phyloP scores from a whole-genome alignment of 2,113 vertebrate genomes.

The Acrocephalus arundinaceus region DNA sequence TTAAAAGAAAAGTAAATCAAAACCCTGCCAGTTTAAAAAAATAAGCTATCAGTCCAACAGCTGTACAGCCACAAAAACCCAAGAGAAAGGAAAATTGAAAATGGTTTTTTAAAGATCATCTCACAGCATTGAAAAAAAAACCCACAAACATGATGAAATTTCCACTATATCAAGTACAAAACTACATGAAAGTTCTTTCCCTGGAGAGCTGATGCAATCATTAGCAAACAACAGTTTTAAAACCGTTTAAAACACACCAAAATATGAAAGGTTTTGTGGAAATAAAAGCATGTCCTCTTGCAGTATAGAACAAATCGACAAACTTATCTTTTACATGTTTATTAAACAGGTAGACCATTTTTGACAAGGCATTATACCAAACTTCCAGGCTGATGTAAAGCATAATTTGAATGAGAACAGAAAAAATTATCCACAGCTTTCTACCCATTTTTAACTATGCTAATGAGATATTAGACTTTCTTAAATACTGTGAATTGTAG shows the following conservation, averaged over 20 bases:
- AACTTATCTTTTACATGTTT: background rate
- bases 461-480: background rate
- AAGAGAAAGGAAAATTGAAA: constrained; percentile 23
- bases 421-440: background rate
- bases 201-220: background rate
- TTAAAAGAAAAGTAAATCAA: background rate
- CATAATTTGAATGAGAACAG: background rate
- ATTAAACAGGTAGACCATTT: background rate
- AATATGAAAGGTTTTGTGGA: background rate
- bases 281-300: background rate
- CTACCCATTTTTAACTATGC: background rate
- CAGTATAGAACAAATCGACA: background rate
- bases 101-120: background rate
- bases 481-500: background rate
- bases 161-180: constrained; percentile 11
- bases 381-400: background rate
- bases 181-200: background rate
- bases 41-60: background rate
- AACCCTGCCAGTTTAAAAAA: background rate
- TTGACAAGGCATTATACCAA: background rate
- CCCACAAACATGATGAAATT: background rate
- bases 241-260: background rate
- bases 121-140: background rate
- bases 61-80: background rate
- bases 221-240: background rate